Percentiles rank a stretch among this genome's conserved stretches.
Conservation (phyloP, 2,797 vertebrate genomes). For the Valencia hispanica region DNA sequence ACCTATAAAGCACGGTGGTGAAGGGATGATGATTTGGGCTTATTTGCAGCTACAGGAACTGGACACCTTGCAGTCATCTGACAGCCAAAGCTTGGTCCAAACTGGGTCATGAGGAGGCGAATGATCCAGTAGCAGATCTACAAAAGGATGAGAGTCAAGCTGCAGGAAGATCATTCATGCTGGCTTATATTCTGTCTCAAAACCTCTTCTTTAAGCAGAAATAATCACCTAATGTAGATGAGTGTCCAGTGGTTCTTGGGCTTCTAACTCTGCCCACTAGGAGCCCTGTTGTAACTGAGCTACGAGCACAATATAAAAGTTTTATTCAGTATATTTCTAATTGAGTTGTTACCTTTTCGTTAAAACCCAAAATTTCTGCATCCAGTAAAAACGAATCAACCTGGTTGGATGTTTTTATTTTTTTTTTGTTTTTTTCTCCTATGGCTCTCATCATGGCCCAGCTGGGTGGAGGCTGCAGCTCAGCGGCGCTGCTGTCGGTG, state of each 20-base stretch:
- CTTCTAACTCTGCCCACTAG: neutral
- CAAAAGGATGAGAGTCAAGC: too few relatives aligned
- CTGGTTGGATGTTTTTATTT: neutral
- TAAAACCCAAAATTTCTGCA: neutral
- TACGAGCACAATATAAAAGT: neutral
- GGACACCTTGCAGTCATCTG: neutral
- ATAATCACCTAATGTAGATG: neutral
- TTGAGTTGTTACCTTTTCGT: neutral
- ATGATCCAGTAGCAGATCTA: too few relatives aligned
- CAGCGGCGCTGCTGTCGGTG: constrained; percentile 17
- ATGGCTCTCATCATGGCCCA: neutral
- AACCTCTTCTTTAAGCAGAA: neutral
- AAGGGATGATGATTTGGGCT: neutral
- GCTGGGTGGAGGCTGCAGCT: neutral
- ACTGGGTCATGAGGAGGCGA: too few relatives aligned
- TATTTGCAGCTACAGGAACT: neutral
- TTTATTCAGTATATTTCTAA: neutral
- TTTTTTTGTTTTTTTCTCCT: too few relatives aligned
- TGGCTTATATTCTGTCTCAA: too few relatives aligned
- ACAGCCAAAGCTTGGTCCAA: too few relatives aligned
- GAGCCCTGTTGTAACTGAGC: neutral
- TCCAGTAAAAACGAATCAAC: neutral
- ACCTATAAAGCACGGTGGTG: neutral
- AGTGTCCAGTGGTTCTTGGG: too few relatives aligned
- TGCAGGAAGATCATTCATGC: too few relatives aligned